Percentiles rank a stretch among this genome's conserved stretches.
Evolutionary conservation across 2,113 vertebrate species (phyloP).

Genomic region (Colius striatus): DNA sequence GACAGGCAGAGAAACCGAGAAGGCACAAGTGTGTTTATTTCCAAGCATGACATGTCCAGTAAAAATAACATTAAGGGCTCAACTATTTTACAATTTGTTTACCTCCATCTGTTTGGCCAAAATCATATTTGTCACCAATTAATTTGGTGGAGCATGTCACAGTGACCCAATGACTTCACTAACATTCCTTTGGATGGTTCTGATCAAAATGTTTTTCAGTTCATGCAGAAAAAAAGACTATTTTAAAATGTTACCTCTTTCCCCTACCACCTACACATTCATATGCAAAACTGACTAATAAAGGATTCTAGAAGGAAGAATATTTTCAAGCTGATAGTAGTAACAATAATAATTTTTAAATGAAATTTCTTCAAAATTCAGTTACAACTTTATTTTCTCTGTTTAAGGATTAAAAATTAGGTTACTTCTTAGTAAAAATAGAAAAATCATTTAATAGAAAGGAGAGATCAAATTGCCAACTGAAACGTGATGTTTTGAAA

Average conservation of each 20-base stretch:
- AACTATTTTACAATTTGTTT: not conserved
- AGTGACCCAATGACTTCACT: not conserved
- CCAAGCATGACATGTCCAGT: too few species aligned
- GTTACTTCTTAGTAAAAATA: not conserved
- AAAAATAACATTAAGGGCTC: not conserved
- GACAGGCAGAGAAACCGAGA: not conserved
- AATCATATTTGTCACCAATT: not conserved
- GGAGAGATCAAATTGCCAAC: not conserved
- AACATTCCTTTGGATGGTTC: not conserved
- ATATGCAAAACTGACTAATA: not conserved
- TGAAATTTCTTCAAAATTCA: not conserved
- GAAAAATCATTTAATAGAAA: not conserved
- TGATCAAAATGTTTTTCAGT: not conserved
- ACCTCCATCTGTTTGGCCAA: not conserved
- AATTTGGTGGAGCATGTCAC: not conserved
- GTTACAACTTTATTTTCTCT: not conserved
- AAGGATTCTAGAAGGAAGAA: not conserved
- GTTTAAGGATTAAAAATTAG: not conserved
- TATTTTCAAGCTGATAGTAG: not conserved
- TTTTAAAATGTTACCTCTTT: not conserved
- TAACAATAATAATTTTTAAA: not conserved
- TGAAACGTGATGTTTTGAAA: not conserved
- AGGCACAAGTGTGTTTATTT: rapidly evolving
- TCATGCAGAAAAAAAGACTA: not conserved
- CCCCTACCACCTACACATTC: not conserved